Conservation (phyloP, 2,797 vertebrate species). For the Furcifer pardalis region DNA sequence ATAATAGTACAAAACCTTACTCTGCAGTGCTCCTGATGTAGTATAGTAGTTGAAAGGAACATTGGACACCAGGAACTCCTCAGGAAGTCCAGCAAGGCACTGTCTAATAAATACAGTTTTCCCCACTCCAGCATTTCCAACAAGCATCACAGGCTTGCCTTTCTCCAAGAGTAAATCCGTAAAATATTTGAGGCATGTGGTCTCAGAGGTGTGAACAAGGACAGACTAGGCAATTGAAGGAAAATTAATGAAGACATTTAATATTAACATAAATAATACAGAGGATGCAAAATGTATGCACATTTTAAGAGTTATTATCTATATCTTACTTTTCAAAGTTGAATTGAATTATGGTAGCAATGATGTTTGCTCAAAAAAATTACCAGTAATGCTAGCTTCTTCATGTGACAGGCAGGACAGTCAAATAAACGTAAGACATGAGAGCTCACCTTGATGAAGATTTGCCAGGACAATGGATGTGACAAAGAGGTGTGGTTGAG, state of each 20-base stretch:
- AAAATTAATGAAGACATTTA: slow-evolving; percentile 26
- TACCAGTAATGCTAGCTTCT: too few species aligned
- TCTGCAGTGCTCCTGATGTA: slow-evolving; percentile 80
- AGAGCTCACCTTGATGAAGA: too few species aligned
- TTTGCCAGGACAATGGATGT: too few species aligned
- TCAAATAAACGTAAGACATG: too few species aligned
- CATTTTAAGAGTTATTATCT: too few species aligned
- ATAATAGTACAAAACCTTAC: slow-evolving; percentile 67
- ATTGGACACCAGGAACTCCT: slow-evolving; percentile 75
- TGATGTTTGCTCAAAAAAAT: too few species aligned
- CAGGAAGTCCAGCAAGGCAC: slow-evolving; percentile 76
- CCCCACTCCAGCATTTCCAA: slow-evolving; percentile 81
- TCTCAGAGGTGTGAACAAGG: slow-evolving; percentile 84
- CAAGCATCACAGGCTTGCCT: slow-evolving; percentile 82
- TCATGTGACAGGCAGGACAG: too few species aligned
- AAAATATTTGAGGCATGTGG: slow-evolving; percentile 79
- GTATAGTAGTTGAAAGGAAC: slow-evolving; percentile 84
- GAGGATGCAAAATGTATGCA: too few species aligned
- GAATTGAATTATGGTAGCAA: too few species aligned
- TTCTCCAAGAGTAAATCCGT: slow-evolving; percentile 80
- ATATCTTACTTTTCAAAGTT: too few species aligned
- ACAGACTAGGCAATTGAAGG: slow-evolving; percentile 76
- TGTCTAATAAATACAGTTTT: slow-evolving; percentile 80
- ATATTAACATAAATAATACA: neutral
- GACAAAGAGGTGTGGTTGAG: too few species aligned